These are phyloP conservation scores for Ahaetulla prasina DNA, from an alignment of 2,113 vertebrate genomes.

Conservation along the genomic window DNA sequence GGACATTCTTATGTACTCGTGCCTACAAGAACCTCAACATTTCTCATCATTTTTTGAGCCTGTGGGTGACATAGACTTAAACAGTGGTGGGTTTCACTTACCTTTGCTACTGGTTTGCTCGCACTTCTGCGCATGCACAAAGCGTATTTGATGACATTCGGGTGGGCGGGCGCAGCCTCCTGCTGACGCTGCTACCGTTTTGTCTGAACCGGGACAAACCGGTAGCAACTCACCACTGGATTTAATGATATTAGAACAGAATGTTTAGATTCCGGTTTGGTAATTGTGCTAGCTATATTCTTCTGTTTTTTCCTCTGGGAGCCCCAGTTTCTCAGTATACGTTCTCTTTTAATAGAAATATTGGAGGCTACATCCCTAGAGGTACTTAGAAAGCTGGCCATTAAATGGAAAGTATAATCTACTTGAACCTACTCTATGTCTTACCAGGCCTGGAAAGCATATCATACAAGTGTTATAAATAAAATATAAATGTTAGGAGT, in stretches of 20 bases:
- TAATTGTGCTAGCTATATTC: background rate
- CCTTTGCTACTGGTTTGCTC: too few relatives aligned
- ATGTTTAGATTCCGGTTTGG: background rate
- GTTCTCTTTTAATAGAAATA: slow-evolving; percentile 24
- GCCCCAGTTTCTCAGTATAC: background rate
- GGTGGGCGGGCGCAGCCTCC: too few relatives aligned
- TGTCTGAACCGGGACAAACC: too few relatives aligned
- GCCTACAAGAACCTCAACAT: background rate
- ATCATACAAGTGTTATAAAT: slow-evolving; percentile 17
- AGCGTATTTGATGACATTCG: too few relatives aligned
- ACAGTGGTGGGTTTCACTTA: too few relatives aligned
- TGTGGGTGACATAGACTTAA: background rate
- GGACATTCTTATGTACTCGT: background rate
- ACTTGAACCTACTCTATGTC: slow-evolving; percentile 4
- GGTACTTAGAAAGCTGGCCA: slow-evolving; percentile 5
- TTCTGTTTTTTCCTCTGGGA: background rate
- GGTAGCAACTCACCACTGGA: too few relatives aligned
- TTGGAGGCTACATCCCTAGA: slow-evolving; percentile 3
- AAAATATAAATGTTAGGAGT: slow-evolving; percentile 20
- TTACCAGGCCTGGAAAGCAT: slow-evolving; percentile 5
- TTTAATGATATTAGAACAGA: background rate
- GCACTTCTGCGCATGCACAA: too few relatives aligned
- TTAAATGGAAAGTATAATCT: slow-evolving; percentile 25
- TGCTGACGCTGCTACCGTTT: too few relatives aligned
- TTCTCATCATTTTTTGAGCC: background rate